Conservation (phyloP, 2,113 vertebrate species). For the Xiphophorus couchianus region DNA sequence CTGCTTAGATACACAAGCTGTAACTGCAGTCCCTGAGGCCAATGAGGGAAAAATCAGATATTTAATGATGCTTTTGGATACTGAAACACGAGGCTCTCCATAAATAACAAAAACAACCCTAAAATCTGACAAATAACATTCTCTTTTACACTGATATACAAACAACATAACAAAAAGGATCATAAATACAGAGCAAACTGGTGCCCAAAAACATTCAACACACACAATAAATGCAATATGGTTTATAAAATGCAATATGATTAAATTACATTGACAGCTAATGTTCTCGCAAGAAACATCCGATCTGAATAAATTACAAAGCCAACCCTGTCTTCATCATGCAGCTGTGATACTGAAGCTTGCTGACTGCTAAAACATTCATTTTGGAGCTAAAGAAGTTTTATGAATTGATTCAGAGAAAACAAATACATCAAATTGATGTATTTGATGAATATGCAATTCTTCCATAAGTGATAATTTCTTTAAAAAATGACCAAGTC, state of each 20-base stretch:
- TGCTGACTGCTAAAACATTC: conserved; percentile 32
- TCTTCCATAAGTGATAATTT: neutral
- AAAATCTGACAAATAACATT: conserved; percentile 70
- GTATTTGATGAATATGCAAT: conserved; percentile 6
- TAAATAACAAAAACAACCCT: conserved; percentile 70
- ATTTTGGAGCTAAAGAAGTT: conserved; percentile 31
- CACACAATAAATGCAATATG: conserved; percentile 59
- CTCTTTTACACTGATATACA: conserved; percentile 70
- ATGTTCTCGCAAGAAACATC: conserved; percentile 43
- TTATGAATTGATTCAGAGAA: conserved; percentile 1
- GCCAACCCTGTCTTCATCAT: conserved; percentile 24
- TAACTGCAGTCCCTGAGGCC: conserved; percentile 45
- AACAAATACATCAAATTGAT: neutral
- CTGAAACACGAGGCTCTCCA: conserved; percentile 49
- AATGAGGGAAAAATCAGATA: conserved; percentile 4
- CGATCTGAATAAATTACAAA: conserved; percentile 35
- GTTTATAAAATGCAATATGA: conserved; percentile 52
- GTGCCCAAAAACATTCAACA: conserved; percentile 61
- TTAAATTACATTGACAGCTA: conserved; percentile 51
- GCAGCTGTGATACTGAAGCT: conserved; percentile 20
- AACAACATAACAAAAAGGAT: conserved; percentile 62
- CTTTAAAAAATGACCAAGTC: neutral
- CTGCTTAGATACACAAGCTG: conserved; percentile 35
- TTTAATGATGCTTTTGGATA: conserved; percentile 51
- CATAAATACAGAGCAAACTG: conserved; percentile 67